Base-by-base conservation (phyloP, 2,888 invertebrate species). In the Carcina quercana region DNA sequence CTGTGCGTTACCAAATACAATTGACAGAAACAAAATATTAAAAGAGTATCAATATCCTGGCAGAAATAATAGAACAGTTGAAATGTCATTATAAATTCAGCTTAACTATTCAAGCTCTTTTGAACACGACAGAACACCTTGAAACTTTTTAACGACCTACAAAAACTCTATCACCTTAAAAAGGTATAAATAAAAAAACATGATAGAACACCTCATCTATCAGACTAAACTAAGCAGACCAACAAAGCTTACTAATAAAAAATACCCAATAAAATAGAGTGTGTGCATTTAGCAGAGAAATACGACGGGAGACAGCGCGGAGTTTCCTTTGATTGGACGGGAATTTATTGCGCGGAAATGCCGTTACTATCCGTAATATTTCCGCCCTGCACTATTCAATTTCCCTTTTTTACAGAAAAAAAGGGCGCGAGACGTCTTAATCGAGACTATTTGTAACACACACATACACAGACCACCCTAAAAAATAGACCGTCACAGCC, bases 331-430 rank as follows among this genome's bases (percentile, higher is more conserved):
- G 84, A 85, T 84, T 85, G 75, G 80, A 65, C 71, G 70, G 68
- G 74, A 73, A 83, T 84, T 84, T 85, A 85, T 85, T 73, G 84
- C 67, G 79, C 84, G 84, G 85, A 85, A 85, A 84, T 73, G 72
- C 76, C 74, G 80, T 79, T 79, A 76, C 72, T 74, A 28, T 28
- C 62, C 55, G 74, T 84, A 84, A 85, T 84, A 84, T 83, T 82
- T 85, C 85, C 85, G 83, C 74, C 65, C 69, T 53, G 63, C 62
- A 65, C 71, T 72, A 71, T 82, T 78, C 80, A 75, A 72, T 83
- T 83, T 79, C 72, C 79, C 65, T 79, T 80, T 83, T 82, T 82
- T 73, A 69, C 65, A 59, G 58, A 75, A 83, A 79, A 55, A 83
- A 82, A 78, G 80, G 80, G 82, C 82, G 73, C 76, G 79, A 73